Conservation (phyloP, 1,140 invertebrate species). For the Scaptomyza hsui region DNA sequence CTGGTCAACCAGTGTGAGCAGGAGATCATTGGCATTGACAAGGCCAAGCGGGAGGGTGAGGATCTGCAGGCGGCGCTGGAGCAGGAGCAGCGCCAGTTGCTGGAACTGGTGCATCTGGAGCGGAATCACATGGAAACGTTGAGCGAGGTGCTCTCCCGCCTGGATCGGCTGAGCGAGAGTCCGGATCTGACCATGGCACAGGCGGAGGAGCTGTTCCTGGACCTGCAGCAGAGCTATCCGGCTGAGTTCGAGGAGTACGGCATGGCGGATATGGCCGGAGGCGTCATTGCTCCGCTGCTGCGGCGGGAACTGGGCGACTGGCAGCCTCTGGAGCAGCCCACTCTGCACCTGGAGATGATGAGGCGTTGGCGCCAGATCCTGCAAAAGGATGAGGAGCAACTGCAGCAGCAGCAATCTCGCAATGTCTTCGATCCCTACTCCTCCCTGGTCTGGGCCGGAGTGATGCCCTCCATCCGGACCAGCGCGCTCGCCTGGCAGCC, state of each 20-base stretch:
- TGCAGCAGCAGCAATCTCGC: constrained; percentile 81
- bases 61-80: constrained; percentile 92
- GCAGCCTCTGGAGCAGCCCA: constrained; percentile 89
- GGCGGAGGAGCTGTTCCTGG: constrained; percentile 89
- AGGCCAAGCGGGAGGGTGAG: constrained; percentile 89
- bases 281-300: constrained; percentile 88
- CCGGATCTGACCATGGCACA: constrained; percentile 88
- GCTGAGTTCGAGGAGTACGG: constrained; percentile 87
- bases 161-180: constrained; percentile 88
- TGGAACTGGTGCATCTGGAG: constrained; percentile 90
- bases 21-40: constrained; percentile 95
- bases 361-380: constrained; percentile 90
- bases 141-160: constrained; percentile 88
- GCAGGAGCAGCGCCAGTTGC: constrained; percentile 90
- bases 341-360: constrained; percentile 87
- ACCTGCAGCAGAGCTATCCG: constrained; percentile 87
- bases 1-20: constrained; percentile 97
- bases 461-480: constrained; percentile 89
- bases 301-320: constrained; percentile 89
- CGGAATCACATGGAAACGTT: constrained; percentile 90
- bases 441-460: constrained; percentile 93
- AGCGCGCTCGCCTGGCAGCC: constrained; percentile 88
- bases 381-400: constrained; percentile 51
- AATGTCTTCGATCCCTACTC: constrained; percentile 90
- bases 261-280: constrained; percentile 87